These are phyloP conservation scores for Sinelater perroti DNA, from an alignment of 2,888 invertebrate genomes.

Conservation along the genomic window DNA sequence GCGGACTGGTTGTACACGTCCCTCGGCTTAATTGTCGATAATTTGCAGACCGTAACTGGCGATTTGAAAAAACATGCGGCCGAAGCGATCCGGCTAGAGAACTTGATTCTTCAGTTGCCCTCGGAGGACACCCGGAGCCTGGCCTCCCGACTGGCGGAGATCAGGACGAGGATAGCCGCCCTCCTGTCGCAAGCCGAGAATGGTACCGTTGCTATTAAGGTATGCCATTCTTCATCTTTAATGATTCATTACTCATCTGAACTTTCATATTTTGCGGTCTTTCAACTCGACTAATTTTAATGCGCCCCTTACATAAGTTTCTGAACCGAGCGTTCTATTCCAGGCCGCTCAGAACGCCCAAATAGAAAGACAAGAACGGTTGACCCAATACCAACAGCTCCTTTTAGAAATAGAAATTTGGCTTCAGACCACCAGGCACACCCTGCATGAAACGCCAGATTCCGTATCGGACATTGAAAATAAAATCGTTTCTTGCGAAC, in stretches of 20 bases:
- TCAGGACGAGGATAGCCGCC: conserved; percentile 72
- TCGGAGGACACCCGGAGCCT: conserved; percentile 73
- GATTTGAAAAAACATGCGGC: conserved; percentile 75
- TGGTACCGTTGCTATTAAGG: conserved; percentile 62
- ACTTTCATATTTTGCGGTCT: background rate
- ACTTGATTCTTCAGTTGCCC: conserved; percentile 69
- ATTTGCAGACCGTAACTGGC: conserved; percentile 71
- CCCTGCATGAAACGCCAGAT: conserved; percentile 47
- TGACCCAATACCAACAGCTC: conserved; percentile 64
- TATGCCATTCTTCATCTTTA: conserved; percentile 38
- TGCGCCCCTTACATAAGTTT: conserved; percentile 18
- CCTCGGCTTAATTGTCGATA: too few species aligned
- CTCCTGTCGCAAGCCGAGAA: conserved; percentile 75
- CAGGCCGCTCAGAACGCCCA: conserved; percentile 66
- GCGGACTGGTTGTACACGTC: too few species aligned
- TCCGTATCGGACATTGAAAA: conserved; percentile 52
- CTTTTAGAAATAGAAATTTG: conserved; percentile 66
- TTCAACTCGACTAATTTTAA: conserved; percentile 6
- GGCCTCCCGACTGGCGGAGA: conserved; percentile 65
- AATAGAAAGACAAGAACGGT: conserved; percentile 64
- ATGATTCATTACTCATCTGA: background rate
- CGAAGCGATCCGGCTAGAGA: conserved; percentile 71
- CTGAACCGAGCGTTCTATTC: conserved; percentile 43
- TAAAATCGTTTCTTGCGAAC: conserved; percentile 53
- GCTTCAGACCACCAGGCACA: conserved; percentile 61